Evolutionary conservation across 2,797 vertebrate genomes (phyloP).

Genomic region (Lithobates sylvaticus): DNA sequence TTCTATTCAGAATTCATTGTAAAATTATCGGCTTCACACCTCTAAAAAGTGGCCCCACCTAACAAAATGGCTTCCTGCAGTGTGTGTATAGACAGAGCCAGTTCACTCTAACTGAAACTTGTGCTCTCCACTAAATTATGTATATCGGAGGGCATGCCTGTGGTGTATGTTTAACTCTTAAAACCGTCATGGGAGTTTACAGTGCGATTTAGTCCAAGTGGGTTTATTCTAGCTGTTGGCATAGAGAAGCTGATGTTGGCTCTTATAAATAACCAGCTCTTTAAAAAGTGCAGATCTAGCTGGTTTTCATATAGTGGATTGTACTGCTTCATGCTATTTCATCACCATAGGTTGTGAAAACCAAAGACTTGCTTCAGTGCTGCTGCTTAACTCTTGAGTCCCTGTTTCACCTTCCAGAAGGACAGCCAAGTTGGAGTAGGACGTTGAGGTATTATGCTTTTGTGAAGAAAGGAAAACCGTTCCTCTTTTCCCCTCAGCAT

Average conservation of each 20-base stretch:
- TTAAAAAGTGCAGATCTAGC: slow-evolving; percentile 69
- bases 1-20: background rate
- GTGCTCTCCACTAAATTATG: background rate
- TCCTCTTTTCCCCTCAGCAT: slow-evolving; percentile 68
- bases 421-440: slow-evolving; percentile 58
- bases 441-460: slow-evolving; percentile 23
- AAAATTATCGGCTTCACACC: background rate
- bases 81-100: background rate
- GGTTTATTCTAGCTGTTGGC: slow-evolving; percentile 23
- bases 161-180: background rate
- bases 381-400: slow-evolving; percentile 77
- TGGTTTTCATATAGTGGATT: slow-evolving; percentile 74
- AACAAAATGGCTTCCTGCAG: background rate
- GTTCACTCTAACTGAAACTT: background rate
- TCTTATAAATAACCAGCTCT: background rate
- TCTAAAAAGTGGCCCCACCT: background rate
- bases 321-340: slow-evolving; percentile 75
- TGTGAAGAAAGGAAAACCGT: slow-evolving; percentile 69
- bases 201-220: slow-evolving; percentile 23
- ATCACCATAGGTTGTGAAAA: slow-evolving; percentile 84
- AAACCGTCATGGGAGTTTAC: background rate
- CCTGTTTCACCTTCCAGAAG: slow-evolving; percentile 55
- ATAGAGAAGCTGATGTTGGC: background rate
- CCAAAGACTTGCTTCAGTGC: slow-evolving; percentile 97
- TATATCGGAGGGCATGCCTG: background rate